phyloP scores from a whole-genome alignment of 1,140 invertebrate species.

The Sarcophaga bullata region DNA sequence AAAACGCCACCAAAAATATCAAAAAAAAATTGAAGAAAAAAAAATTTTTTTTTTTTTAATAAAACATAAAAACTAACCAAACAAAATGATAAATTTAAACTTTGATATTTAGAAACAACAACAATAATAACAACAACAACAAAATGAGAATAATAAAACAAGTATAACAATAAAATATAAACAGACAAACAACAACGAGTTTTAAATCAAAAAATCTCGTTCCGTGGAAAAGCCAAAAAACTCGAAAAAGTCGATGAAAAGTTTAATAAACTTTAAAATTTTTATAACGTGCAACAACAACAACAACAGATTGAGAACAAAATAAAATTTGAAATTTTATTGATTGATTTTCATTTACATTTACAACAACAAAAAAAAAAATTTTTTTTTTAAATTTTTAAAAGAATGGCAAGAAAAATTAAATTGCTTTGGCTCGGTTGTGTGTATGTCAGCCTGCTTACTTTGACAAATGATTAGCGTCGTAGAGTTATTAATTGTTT shows the following conservation, averaged over 20 bases:
- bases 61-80: too few species aligned
- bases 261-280: conserved; percentile 25
- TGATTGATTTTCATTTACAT: too few species aligned
- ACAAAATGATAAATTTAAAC: conserved; percentile 15
- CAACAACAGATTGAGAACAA: neutral
- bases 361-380: neutral
- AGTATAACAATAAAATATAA: too few species aligned
- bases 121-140: neutral
- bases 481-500: neutral
- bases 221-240: neutral
- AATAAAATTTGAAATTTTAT: neutral
- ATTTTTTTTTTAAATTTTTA: too few species aligned
- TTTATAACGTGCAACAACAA: neutral
- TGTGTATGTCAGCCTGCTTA: too few species aligned
- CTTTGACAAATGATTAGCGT: conserved; percentile 12
- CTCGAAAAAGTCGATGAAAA: neutral
- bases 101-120: conserved; percentile 17
- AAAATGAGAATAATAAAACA: neutral
- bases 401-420: too few species aligned
- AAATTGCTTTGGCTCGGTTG: too few species aligned
- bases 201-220: neutral
- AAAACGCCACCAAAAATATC: neutral
- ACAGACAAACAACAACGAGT: neutral
- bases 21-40: neutral
- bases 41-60: too few species aligned